Base-by-base conservation (phyloP, 2,797 vertebrate genomes). In the Pangasius sanitwongsei region DNA sequence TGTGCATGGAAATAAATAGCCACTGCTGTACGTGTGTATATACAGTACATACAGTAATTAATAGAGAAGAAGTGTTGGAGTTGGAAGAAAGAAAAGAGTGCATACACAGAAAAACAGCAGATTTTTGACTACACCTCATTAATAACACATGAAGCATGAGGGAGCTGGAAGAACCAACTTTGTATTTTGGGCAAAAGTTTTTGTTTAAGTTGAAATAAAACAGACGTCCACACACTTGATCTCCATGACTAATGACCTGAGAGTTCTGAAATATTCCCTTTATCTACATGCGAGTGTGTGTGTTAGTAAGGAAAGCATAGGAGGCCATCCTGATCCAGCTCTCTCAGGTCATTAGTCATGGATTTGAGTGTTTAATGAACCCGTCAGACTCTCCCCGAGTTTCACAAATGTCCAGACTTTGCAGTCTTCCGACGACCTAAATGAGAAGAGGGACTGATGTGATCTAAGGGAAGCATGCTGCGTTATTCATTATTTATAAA, bases 41-140 rank as follows among this genome's bases (percentile, higher is more conserved):
- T 67, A 67, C 28, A 82, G 63, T 74, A 6, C 20, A 83, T 34
- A 48, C 48, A 78, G 41, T 16, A 16, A 25, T 77, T 57, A 34
- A 55, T 31, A 83, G 69, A 87, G 74, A 11, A 87, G 16, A 31
- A 11, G 18, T n/a, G 12, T 15, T 78, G 50, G 28, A 31, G n/a
- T 61, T 83, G 69, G 12, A 28, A 86, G 69, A 90, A 91, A 90
- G 94, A 91, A 92, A 88, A 92, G 90, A 92, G 89, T 90, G 92
- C 92, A 86, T 81, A 87, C 90, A 92, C 18, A 75, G 41, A 41
- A 50, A 83, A n/a, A 80, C 44, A 89, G 85, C 34, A 86, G 75
- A 88, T 44, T 83, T 78, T 86, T n/a, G 4, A 86, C 59, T 86
- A 70, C 70, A 87, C 65, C 85, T 82, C 90, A 89, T 91, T 87